phyloP scores from a whole-genome alignment of 2,113 vertebrate genomes.

The Pandion haliaetus region DNA sequence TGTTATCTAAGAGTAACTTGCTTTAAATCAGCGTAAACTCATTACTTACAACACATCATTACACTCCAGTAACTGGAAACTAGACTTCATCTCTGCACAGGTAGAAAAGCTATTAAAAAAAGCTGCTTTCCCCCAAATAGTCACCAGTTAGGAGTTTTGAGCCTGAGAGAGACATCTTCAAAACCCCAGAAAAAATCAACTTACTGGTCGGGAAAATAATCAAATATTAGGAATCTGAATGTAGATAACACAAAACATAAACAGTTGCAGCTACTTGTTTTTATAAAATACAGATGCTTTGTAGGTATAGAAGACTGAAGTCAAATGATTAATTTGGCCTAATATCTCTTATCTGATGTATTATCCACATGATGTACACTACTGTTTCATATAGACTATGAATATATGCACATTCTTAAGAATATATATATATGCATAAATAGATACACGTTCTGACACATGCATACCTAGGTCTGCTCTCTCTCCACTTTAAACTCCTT shows the following conservation, averaged over 20 bases:
- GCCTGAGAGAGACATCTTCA: background rate
- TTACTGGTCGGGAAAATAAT: background rate
- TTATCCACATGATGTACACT: background rate
- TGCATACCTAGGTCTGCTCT: background rate
- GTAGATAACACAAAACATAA: background rate
- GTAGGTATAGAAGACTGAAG: background rate
- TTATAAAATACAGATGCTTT: background rate
- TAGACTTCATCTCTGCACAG: background rate
- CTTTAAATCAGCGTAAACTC: background rate
- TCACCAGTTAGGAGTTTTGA: background rate
- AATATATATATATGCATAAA: background rate
- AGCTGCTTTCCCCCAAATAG: background rate
- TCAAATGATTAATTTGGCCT: background rate
- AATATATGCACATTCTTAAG: background rate
- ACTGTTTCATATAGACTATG: background rate
- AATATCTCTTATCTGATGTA: background rate
- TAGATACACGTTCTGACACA: background rate
- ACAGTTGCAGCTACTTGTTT: background rate
- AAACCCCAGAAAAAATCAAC: background rate
- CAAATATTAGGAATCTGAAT: background rate
- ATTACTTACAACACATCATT: background rate
- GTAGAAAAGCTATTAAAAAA: background rate
- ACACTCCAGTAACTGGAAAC: background rate
- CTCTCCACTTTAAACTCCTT: constrained; percentile 28
- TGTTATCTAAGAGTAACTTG: background rate